Conservation (phyloP, 2,113 vertebrate species). For the Paratilapia polleni region DNA sequence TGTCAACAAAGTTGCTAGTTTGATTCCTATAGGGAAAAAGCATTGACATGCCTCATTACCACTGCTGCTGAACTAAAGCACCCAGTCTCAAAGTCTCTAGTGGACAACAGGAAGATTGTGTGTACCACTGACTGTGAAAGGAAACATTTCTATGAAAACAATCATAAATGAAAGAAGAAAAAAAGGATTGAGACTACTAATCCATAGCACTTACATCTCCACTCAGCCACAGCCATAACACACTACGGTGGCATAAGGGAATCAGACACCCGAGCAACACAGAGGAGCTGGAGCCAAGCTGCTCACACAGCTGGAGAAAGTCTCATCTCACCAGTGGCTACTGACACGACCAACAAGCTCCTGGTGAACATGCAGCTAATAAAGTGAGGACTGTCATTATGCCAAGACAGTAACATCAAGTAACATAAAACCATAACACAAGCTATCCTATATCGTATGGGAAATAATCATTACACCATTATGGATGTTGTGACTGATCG, state of each 20-base stretch:
- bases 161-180: not conserved
- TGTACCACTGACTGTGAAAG: not conserved
- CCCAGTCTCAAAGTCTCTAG: not conserved
- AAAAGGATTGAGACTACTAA: not conserved
- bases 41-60: not conserved
- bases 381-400: not conserved
- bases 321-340: constrained; percentile 22
- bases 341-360: constrained; percentile 33
- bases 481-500: not conserved
- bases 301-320: constrained; percentile 34
- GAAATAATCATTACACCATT: not conserved
- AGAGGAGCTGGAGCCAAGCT: constrained; percentile 2
- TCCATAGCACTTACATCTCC: not conserved
- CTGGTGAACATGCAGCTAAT: not conserved
- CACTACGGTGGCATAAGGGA: not conserved
- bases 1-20: not conserved
- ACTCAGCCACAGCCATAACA: not conserved
- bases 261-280: constrained; percentile 5
- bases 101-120: not conserved
- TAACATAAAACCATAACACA: not conserved
- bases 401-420: not conserved
- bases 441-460: not conserved
- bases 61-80: not conserved
- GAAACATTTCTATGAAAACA: not conserved
- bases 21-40: not conserved